Evolutionary conservation across 1,140 invertebrate species (phyloP), one percentile per base, ranked within the genome.

Genomic region (Pantala flavescens): DNA sequence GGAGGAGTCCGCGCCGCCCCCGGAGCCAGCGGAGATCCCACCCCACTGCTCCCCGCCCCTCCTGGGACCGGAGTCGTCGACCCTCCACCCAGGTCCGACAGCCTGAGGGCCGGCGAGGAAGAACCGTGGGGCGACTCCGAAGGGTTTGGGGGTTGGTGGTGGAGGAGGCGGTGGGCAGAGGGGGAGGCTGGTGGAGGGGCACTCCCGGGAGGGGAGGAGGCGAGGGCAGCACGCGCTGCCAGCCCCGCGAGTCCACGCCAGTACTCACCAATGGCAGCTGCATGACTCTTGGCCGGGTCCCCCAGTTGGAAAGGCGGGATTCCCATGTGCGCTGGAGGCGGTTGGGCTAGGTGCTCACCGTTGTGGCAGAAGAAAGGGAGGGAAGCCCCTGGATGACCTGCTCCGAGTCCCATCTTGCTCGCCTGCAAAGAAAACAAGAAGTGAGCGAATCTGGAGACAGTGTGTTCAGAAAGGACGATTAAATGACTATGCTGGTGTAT

Each of bases 251-350:
- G 74, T n/a, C 76, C 76, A 19, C 76, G 71, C 76, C 76, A 81
- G 78, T 84, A 89, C 90, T 90, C 84, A 90, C 88, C 88, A 82
- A 89, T 87, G 70, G 83, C 83, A 74, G 85, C 86, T 23, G 23
- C 73, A 74, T 74, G 79, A 85, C 84, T 79, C 85, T 86, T 43
- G 70, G 42, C 80, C 91, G 91, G 70, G 90, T 89, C 83, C 93
- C 92, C 82, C 3, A 93, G 84, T 82, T 95, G 92, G 84, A 97
- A 96, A 70, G 95, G 94, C 75, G 94, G 93, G 79, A 97, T 97
- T 79, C 96, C 96, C 93, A 97, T 98, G 83, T 98, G 96, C 77
- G 96, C 96, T 16, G 96, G 96, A 23, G 96, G 96, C 74, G 96
- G 96, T 84, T 96, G 94, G 43, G 92, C 88, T 79, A 92, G 89